Evolutionary conservation across 2,888 invertebrate species (phyloP).

Genomic region (Diaphora mendica): DNA sequence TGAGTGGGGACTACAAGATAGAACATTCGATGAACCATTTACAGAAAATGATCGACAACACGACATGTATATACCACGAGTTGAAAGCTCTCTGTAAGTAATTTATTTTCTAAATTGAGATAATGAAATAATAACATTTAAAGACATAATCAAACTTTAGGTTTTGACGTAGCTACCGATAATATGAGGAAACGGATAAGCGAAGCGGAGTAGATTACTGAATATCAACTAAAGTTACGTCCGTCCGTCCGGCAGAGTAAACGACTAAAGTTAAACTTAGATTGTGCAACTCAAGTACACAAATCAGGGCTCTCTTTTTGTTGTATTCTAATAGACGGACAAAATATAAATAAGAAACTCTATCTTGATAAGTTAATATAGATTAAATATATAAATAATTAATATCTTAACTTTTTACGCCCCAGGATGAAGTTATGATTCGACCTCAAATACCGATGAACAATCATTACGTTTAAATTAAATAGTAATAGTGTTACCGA

Average conservation of each 20-base stretch:
- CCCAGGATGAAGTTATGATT: background rate
- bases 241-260: background rate
- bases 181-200: no score
- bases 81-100: constrained; percentile 1
- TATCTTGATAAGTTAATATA: background rate
- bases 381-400: background rate
- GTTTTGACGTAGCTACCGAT: no score
- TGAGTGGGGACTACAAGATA: background rate
- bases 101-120: background rate
- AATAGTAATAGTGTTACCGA: background rate
- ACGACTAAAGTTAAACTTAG: background rate
- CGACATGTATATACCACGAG: background rate
- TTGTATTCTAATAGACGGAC: background rate
- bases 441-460: constrained; percentile 12
- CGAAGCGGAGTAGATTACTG: no score
- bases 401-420: background rate
- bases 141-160: background rate
- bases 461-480: background rate
- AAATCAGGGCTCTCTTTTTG: background rate
- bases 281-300: background rate
- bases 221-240: no score
- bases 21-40: background rate
- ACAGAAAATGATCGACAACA: background rate
- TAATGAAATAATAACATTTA: background rate
- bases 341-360: background rate